Base-by-base conservation (phyloP, 2,888 invertebrate genomes). In the Asteroscopus sphinx region DNA sequence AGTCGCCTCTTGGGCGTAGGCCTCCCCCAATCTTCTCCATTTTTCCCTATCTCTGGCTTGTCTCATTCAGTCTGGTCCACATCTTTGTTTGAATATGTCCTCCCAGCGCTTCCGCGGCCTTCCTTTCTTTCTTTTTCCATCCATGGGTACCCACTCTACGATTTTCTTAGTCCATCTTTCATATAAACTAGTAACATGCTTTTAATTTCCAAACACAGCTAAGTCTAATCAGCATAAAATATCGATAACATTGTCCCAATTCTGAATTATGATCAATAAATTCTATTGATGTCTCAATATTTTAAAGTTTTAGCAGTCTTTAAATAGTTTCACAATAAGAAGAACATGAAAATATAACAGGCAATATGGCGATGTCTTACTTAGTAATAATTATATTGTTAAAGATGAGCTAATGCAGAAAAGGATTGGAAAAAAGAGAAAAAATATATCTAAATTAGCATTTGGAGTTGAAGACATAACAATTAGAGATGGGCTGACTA, bases 211-310 rank as follows among this genome's bases (percentile, higher is more conserved):
- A 60, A 62, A 70, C 54, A 63, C 55, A 69, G 63, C 73, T 79
- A 76, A 77, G 69, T 67, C 57, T 74, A 60, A 86, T 85, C 80
- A 69, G 60, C 86, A 87, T 87, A 81, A 78, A 80, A 82, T 81
- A 74, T 57, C 77, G 65, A 84, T 86, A 77, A 79, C 52, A 68
- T 75, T 80, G 79, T 79, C 78, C 77, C 63, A 71, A 78, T 68
- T 63, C 76, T 83, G 77, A 81, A 76, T 81, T 82, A 85, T 81
- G 74, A 66, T 58, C 65, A 76, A 86, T 86, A 86, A 85, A 87
- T 86, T 70, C 62, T 63, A 74, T 81, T 80, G 80, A 86, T 84
- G 82, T 84, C 86, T 86, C 72, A 65, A 83, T 85, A 76, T 74
- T 73, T 63, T 73, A 76, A 78, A 51, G 73, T 74, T 69, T 74